Percentiles rank a stretch among this genome's conserved stretches.
Conservation (phyloP, 2,888 invertebrate genomes). For the Sarcophaga carnaria region DNA sequence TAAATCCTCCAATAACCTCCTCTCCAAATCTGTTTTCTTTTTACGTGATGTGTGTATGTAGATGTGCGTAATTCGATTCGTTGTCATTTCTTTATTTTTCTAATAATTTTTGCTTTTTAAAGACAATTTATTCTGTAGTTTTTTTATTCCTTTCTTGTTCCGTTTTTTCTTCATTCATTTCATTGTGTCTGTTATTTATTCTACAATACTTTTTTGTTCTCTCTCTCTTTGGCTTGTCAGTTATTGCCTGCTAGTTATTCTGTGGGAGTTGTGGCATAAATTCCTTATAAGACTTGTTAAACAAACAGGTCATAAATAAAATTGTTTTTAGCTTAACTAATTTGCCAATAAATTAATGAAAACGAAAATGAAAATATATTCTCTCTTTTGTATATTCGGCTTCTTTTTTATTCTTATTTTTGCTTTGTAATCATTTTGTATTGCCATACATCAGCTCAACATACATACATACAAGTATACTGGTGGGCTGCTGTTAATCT, state of each 20-base stretch:
- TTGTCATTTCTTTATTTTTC: not conserved
- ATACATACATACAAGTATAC: not conserved
- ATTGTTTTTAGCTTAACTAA: slow-evolving; percentile 73
- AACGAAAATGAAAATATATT: slow-evolving; percentile 69
- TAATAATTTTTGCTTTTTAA: slow-evolving; percentile 7
- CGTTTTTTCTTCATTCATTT: too few relatives aligned
- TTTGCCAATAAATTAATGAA: slow-evolving; percentile 75
- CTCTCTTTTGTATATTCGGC: slow-evolving; percentile 52
- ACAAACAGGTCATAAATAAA: slow-evolving; percentile 65
- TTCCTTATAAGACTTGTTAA: slow-evolving; percentile 1
- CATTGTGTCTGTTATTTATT: too few relatives aligned
- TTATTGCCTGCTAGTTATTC: not conserved
- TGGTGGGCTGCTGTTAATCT: slow-evolving; percentile 48
- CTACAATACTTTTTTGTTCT: too few relatives aligned
- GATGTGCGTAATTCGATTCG: not conserved
- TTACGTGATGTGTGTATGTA: not conserved
- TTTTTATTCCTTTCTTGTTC: not conserved
- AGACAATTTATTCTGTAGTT: not conserved
- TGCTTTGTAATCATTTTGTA: slow-evolving; percentile 66
- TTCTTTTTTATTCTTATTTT: slow-evolving; percentile 31
- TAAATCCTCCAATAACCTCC: slow-evolving; percentile 15
- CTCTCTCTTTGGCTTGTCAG: not conserved
- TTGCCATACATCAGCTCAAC: slow-evolving; percentile 42
- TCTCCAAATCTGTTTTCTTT: not conserved
- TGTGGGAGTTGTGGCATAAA: not conserved